Evolutionary conservation across 1,140 invertebrate species (phyloP).

Genomic region (Rhagoletis pomonella): DNA sequence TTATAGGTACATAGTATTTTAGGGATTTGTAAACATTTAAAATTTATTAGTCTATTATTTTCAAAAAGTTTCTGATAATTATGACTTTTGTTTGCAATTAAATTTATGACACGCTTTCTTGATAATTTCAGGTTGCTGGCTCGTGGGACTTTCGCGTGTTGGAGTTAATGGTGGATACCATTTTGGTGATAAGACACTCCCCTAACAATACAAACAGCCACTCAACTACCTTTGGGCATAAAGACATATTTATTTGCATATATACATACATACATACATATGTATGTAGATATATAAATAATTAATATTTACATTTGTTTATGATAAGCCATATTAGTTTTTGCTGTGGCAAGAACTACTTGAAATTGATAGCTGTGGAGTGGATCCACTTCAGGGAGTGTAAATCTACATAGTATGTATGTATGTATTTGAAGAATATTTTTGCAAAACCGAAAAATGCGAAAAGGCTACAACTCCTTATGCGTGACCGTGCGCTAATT

Average conservation of each 20-base stretch:
- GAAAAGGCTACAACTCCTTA: background rate
- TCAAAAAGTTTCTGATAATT: no score
- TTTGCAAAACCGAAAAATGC: background rate
- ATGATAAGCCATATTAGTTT: background rate
- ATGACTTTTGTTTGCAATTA: background rate
- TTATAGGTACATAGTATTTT: no score
- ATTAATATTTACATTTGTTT: background rate
- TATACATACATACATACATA: background rate
- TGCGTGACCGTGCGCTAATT: background rate
- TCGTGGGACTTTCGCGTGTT: background rate
- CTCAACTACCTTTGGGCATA: background rate
- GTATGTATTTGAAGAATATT: no score
- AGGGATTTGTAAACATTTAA: no score
- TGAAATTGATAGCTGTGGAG: no score
- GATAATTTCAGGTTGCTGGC: background rate
- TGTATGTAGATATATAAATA: background rate
- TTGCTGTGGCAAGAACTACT: background rate
- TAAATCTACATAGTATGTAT: no score
- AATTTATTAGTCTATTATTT: no score
- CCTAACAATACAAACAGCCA: no score
- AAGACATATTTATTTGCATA: background rate
- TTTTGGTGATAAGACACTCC: background rate
- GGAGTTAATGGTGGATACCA: background rate
- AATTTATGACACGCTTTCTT: background rate
- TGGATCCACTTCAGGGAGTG: no score